Evolutionary conservation across 2,888 invertebrate genomes (phyloP), one percentile per base, ranked within the genome.

Genomic region (Melikaiella ostensackeni): DNA sequence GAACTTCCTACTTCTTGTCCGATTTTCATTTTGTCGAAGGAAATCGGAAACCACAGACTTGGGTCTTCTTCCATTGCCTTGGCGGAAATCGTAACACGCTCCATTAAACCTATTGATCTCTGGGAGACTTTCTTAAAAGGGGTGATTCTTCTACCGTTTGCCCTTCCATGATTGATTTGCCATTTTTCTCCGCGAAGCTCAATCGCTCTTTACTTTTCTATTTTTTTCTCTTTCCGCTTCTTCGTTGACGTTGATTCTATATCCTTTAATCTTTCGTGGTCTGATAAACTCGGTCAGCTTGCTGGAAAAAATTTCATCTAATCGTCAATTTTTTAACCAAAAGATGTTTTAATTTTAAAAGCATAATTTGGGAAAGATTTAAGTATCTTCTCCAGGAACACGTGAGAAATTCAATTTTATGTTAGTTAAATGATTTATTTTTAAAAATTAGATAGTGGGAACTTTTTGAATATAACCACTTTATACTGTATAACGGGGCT

Each of bases 1-100:
- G 50, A 70, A 70, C 50, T 70, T 70, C 70, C 70, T 64, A 24
- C 80, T 80, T 76, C 80, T 75, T 77, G 78, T 70, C 83, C 81
- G 79, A 83, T 80, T 81, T 83, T 83, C 81, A 83, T 83, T 81
- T 83, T 80, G 81, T 78, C 76, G 77, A 73, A 79, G 83, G 83
- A 83, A 83, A 83, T 83, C 83, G 83, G 83, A 81, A 83, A 83
- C 83, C 80, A 80, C 80, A 77, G 80, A 81, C 76, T 78, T 79
- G 79, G 80, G 79, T 83, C 81, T 81, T 83, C 75, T 81, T 81
- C 80, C 80, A 79, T 63, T 77, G 81, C 79, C 79, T 79, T 78
- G 80, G 78, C 82, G 82, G 82, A 81, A 82, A 82, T 82, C 80
- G 81, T 81, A 82, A 81, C 63, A 81, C 80, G 80, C 79, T 79